Evolutionary conservation across 2,113 vertebrate species (phyloP).

Genomic region (Corapipo altera): DNA sequence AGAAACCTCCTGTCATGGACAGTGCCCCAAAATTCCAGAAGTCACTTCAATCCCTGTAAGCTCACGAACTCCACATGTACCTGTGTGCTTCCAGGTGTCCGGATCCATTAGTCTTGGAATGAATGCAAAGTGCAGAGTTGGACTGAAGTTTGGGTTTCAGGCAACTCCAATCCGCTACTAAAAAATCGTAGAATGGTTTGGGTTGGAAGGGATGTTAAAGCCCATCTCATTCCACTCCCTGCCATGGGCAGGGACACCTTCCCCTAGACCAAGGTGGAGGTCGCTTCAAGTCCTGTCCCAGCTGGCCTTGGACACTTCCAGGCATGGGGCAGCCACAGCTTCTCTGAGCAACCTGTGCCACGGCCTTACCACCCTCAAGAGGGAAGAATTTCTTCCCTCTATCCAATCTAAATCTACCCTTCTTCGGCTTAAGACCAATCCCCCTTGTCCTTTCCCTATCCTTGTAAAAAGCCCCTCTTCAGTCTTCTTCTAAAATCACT

Average conservation of each 20-base stretch:
- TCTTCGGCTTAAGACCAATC: background rate
- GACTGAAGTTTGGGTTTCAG: background rate
- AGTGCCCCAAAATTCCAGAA: background rate
- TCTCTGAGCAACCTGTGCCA: background rate
- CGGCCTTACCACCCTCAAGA: fast-evolving
- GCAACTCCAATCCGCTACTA: background rate
- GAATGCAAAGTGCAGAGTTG: fast-evolving
- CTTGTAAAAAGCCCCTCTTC: background rate
- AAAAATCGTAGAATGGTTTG: background rate
- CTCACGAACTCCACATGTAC: background rate
- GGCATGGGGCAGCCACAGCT: background rate
- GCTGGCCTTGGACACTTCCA: background rate
- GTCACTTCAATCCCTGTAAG: background rate
- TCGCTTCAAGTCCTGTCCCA: fast-evolving
- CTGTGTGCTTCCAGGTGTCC: background rate
- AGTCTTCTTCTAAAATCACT: background rate
- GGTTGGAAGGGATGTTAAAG: background rate
- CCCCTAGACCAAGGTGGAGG: background rate
- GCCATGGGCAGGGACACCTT: background rate
- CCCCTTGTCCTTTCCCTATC: background rate
- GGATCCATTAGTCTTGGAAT: background rate
- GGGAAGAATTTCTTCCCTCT: background rate
- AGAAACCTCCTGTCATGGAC: background rate
- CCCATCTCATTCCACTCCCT: fast-evolving
- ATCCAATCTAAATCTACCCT: background rate